Evolutionary conservation across 1,140 invertebrate genomes (phyloP), one percentile per base, ranked within the genome.

Genomic region (Zaprionus taronus): DNA sequence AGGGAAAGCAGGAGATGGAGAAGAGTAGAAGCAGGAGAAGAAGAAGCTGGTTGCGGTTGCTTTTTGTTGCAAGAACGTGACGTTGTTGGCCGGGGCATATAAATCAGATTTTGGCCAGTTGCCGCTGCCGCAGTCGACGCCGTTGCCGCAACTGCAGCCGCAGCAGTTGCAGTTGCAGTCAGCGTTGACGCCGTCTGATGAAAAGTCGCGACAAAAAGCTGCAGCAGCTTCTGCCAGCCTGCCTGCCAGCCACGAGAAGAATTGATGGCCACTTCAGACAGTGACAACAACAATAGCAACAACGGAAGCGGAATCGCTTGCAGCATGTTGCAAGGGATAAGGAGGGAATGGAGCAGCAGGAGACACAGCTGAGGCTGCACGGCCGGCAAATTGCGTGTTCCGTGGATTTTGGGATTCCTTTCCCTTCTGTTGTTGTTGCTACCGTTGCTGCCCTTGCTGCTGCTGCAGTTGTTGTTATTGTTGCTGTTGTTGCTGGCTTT

Each of bases 201-300:
- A 83, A 83, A 83, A 83, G 81, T 83, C 83, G 83, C 83, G 83
- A 86, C 83, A 86, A 86, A 86, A 86, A 86, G 81, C 83, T 80
- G 76, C 83, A 73, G 80, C 55, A 69, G 57, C 66, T 77, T 26
- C 24, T n/a, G 44, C n/a, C 24, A 14, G 44, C n/a, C 44, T 28
- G 51, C 41, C 34, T 38, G n/a, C 26, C 38, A 41, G 64, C 38
- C 51, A 17, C 53, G 26, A 73, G 38, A 72, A 81, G 81, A 89
- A 89, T 89, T 89, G 84, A 89, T 89, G 84, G 84, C 81, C 84
- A 89, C 84, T 89, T 89, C 84, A 89, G 84, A 89, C 78, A 78
- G 71, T 80, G 84, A 87, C 84, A 87, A 83, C 75, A 58, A 41
- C 26, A 44, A 38, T 49, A 34, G 49, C 24, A 74, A 44, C 5